phyloP scores from a whole-genome alignment of 2,113 vertebrate genomes.

The Anolis sagrei region DNA sequence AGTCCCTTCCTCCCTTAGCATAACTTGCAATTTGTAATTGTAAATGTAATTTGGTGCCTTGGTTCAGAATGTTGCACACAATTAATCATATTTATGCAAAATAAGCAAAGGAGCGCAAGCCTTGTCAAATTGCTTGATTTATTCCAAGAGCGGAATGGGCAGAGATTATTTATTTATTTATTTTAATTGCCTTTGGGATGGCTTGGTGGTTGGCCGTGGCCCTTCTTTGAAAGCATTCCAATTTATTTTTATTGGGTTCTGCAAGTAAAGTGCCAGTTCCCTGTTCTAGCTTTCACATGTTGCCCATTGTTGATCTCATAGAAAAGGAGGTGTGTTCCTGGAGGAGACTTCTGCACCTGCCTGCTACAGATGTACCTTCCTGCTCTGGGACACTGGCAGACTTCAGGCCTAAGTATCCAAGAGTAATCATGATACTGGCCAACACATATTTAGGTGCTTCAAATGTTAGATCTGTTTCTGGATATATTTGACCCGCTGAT shows the following conservation, averaged over 20 bases:
- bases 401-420: neutral
- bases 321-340: too few relatives aligned
- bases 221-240: neutral
- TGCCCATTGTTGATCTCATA: too few relatives aligned
- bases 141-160: neutral
- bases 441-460: too few relatives aligned
- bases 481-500: too few relatives aligned
- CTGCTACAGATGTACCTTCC: neutral
- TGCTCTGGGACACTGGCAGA: neutral
- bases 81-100: constrained; percentile 20
- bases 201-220: neutral
- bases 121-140: neutral
- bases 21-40: neutral
- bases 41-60: neutral
- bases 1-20: neutral
- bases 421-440: neutral
- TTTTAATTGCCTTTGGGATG: neutral
- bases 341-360: neutral
- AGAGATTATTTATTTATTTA: too few relatives aligned
- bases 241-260: neutral
- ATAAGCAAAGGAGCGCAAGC: neutral
- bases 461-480: too few relatives aligned
- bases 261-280: too few relatives aligned
- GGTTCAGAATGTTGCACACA: neutral
- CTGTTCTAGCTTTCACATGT: too few relatives aligned